Evolutionary conservation across 2,888 invertebrate genomes (phyloP), one percentile per base, ranked within the genome.

Genomic region (Lordiphosa fenestrarum): DNA sequence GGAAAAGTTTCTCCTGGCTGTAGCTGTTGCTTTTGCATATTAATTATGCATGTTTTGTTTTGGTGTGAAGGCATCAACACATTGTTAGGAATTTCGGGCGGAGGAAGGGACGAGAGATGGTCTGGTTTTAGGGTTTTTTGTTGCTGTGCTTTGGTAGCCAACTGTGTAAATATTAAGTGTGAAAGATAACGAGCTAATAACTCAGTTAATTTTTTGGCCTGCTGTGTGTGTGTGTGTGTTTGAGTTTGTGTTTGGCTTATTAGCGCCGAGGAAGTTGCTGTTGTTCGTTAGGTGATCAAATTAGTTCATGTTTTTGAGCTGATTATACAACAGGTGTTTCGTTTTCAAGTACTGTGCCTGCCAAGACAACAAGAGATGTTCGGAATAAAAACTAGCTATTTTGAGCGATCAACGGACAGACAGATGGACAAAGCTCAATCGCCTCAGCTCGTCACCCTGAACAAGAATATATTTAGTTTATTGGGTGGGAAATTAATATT

Each of bases 41-140:
- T 77, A 81, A 77, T 81, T 81, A 81, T 77, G 81, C 81, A 77
- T 73, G 69, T 73, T 66, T 60, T 61, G 63, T 52, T 64, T 71
- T 70, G 83, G 84, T 84, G 86, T 84, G 85, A 86, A 83, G 73
- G 81, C 86, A 74, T 84, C 75, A 86, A 83, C 86, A 86, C 84
- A 85, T 87, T 81, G 84, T 84, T 81, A 77, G 82, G 77, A 81
- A 84, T 83, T 85, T 67, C 67, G 84, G 10, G 33, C 1, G 9
- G 4, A 33, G 10, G 19, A n/a, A 39, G 19, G 25, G 6, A 36
- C 52, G 49, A 44, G 13, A 15, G 33, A 30, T 46, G 46, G 25
- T 40, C 39, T 46, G 21, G 33, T 19, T 33, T 48, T 25, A 13
- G 47, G 25, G n/a, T 23, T 42, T 23, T 63, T 50, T 55, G 44